A percentile compares a stretch with the other conserved stretches of the same genome.
Evolutionary conservation across 1,140 invertebrate species (phyloP).

Genomic region (Doryteuthis pealeii): DNA sequence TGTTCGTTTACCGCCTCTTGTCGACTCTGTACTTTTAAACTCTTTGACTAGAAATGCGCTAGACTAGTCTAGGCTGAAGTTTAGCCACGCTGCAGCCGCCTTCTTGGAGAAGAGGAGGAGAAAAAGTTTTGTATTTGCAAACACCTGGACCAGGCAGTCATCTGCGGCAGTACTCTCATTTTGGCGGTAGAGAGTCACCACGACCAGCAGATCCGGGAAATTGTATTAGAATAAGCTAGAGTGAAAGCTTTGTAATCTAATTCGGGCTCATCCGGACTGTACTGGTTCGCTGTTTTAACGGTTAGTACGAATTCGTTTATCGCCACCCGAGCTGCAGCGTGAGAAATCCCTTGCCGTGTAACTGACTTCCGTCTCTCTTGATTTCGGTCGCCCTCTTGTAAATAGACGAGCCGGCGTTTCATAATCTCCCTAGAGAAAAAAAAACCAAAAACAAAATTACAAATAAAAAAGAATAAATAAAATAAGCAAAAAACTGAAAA

Average conservation of each 20-base stretch:
- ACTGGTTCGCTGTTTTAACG: constrained; percentile 35
- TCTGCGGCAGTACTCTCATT: too few relatives aligned
- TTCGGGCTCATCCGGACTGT: not conserved
- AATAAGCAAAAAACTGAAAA: too few relatives aligned
- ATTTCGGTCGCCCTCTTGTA: constrained; percentile 59
- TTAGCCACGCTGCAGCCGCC: too few relatives aligned
- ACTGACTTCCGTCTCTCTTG: constrained; percentile 42
- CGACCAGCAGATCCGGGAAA: too few relatives aligned
- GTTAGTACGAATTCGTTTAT: constrained; percentile 52
- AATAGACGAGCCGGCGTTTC: constrained; percentile 56
- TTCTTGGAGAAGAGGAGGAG: too few relatives aligned
- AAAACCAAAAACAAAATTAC: constrained; percentile 15
- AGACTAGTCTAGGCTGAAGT: too few relatives aligned
- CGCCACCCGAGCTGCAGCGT: constrained; percentile 42
- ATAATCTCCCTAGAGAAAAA: constrained; percentile 53
- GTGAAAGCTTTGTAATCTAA: not conserved
- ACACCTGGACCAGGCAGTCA: too few relatives aligned
- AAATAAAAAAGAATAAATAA: constrained; percentile 1
- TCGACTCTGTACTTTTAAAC: too few relatives aligned
- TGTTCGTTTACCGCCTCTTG: too few relatives aligned
- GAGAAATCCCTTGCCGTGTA: constrained; percentile 44
- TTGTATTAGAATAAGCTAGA: constrained; percentile 36
- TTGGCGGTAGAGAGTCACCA: too few relatives aligned
- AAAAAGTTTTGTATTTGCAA: too few relatives aligned
- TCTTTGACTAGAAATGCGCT: too few relatives aligned